Evolutionary conservation across 2,797 vertebrate species (phyloP).

Genomic region (Aselliscus stoliczkanus): DNA sequence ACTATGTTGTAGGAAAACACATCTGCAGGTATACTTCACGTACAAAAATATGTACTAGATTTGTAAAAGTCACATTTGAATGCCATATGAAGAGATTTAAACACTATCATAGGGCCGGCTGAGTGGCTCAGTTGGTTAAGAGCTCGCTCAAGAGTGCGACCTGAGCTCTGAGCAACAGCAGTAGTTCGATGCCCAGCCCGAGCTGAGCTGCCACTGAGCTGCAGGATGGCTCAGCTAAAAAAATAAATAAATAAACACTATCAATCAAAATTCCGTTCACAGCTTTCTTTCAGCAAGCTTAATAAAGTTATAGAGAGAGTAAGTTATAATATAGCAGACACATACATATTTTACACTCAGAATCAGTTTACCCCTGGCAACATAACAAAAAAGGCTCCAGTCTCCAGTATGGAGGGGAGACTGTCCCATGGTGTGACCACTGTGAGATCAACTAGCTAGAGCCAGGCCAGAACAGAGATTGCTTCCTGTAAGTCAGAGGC

Average conservation of each 20-base stretch:
- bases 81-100: not conserved
- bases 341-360: not conserved
- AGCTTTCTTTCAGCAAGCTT: constrained; percentile 9
- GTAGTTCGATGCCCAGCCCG: too few species aligned
- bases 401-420: not conserved
- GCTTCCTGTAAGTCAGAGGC: not conserved
- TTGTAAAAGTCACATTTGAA: constrained; percentile 27
- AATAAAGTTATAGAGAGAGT: not conserved
- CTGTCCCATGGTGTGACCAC: not conserved
- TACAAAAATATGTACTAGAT: not conserved
- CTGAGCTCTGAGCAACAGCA: too few species aligned
- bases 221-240: too few species aligned
- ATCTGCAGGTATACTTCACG: not conserved
- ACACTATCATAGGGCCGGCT: too few species aligned
- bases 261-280: not conserved
- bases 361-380: not conserved
- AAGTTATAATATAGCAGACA: not conserved
- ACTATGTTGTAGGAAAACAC: not conserved
- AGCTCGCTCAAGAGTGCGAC: too few species aligned
- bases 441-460: not conserved
- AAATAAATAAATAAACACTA: too few species aligned
- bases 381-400: not conserved
- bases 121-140: too few species aligned
- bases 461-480: not conserved
- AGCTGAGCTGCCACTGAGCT: too few species aligned